Percentiles rank a stretch among this genome's conserved stretches.
phyloP scores from a whole-genome alignment of 2,797 vertebrate species.

The Cheirogaleus major region DNA sequence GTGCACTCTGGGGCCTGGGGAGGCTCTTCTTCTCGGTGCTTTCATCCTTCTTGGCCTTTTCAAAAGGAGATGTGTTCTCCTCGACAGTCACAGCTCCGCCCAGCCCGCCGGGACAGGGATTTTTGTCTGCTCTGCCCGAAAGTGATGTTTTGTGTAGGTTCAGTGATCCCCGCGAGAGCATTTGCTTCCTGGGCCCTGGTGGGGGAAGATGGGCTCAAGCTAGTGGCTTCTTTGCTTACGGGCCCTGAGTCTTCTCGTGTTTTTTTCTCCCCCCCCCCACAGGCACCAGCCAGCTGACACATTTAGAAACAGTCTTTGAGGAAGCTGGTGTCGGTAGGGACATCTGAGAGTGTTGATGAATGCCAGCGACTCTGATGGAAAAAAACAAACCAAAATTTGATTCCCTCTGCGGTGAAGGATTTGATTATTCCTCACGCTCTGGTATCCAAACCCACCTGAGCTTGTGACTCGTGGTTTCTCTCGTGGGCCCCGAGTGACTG shows the following conservation, averaged over 20 bases:
- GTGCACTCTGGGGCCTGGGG: accelerated
- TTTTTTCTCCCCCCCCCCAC: too few relatives aligned
- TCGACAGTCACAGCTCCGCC: accelerated
- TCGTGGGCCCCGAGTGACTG: not conserved
- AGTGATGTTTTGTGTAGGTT: not conserved
- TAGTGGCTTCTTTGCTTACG: not conserved
- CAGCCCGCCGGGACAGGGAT: not conserved
- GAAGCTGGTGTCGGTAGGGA: not conserved
- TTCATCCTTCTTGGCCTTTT: not conserved
- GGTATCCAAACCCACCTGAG: not conserved
- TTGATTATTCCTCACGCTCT: too few relatives aligned
- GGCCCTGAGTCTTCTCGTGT: not conserved
- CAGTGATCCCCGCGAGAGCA: too few relatives aligned
- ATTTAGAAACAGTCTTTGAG: not conserved
- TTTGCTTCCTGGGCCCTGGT: not conserved
- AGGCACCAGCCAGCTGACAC: not conserved
- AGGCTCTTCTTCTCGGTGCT: not conserved
- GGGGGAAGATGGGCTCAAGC: not conserved
- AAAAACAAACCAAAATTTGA: not conserved
- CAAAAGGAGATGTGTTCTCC: not conserved
- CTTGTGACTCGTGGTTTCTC: not conserved
- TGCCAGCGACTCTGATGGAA: not conserved
- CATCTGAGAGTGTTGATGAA: not conserved
- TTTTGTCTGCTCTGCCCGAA: not conserved
- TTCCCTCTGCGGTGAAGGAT: not conserved